Percentiles rank a stretch among this genome's conserved stretches.
Conservation (phyloP, 2,113 vertebrate species). For the Gobio gobio region DNA sequence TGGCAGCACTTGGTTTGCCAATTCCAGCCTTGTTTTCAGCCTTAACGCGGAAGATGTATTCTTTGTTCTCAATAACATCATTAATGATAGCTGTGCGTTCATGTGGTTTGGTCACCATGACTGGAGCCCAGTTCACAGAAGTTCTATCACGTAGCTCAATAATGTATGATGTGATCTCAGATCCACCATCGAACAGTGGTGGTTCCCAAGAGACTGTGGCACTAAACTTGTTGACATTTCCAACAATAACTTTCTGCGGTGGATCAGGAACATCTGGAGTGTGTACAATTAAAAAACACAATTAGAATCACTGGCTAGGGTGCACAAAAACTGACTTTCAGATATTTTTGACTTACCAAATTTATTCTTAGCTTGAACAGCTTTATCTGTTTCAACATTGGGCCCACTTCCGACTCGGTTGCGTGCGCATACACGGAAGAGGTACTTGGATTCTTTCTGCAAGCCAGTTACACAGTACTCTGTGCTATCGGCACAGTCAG, state of each 20-base stretch:
- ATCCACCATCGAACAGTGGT: conserved; percentile 90
- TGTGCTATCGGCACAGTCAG: conserved; percentile 87
- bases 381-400: conserved; percentile 87
- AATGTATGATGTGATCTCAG: conserved; percentile 90
- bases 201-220: conserved; percentile 93
- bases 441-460: conserved; percentile 90
- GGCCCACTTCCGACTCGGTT: conserved; percentile 95
- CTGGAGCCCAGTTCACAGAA: conserved; percentile 90
- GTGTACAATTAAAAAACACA: conserved; percentile 33
- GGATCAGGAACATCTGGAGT: conserved; percentile 91
- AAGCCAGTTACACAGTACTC: conserved; percentile 93
- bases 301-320: background rate
- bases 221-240: conserved; percentile 89
- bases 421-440: conserved; percentile 94
- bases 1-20: conserved; percentile 93
- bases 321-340: background rate
- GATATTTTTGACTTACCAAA: conserved; percentile 82
- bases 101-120: conserved; percentile 84
- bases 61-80: conserved; percentile 98
- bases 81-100: conserved; percentile 87
- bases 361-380: conserved; percentile 95
- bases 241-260: conserved; percentile 89
- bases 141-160: conserved; percentile 92
- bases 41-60: conserved; percentile 96
- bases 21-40: conserved; percentile 94